Evolutionary conservation across 2,888 invertebrate species (phyloP).

Genomic region (Eilema depressum): DNA sequence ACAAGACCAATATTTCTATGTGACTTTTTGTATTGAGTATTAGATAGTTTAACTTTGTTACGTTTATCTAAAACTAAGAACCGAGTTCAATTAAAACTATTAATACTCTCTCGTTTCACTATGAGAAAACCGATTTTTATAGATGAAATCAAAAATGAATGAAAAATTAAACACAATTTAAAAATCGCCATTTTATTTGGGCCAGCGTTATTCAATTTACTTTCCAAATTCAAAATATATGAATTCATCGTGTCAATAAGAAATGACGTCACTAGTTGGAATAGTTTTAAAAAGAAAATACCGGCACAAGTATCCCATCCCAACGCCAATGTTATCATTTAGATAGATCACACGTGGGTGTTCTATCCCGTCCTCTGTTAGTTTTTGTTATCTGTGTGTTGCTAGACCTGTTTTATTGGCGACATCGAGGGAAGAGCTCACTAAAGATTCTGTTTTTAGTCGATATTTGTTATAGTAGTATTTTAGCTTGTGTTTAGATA

Average conservation of each 20-base stretch:
- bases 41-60: background rate
- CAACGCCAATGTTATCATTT: constrained; percentile 39
- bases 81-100: background rate
- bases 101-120: no score
- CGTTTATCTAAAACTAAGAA: no score
- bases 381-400: constrained; percentile 38
- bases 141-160: background rate
- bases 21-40: background rate
- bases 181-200: no score
- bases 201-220: background rate
- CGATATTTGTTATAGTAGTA: background rate
- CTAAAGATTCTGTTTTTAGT: background rate
- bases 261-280: background rate
- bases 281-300: background rate
- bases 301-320: constrained; percentile 10
- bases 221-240: background rate
- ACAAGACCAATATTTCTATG: background rate
- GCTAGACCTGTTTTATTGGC: constrained; percentile 50
- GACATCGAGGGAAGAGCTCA: background rate
- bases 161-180: no score
- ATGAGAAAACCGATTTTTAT: background rate
- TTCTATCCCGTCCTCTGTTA: constrained; percentile 41
- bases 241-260: background rate
- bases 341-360: constrained; percentile 49
- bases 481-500: background rate